Conservation (phyloP, 1,140 invertebrate species). For the Zelostemma sp. region DNA sequence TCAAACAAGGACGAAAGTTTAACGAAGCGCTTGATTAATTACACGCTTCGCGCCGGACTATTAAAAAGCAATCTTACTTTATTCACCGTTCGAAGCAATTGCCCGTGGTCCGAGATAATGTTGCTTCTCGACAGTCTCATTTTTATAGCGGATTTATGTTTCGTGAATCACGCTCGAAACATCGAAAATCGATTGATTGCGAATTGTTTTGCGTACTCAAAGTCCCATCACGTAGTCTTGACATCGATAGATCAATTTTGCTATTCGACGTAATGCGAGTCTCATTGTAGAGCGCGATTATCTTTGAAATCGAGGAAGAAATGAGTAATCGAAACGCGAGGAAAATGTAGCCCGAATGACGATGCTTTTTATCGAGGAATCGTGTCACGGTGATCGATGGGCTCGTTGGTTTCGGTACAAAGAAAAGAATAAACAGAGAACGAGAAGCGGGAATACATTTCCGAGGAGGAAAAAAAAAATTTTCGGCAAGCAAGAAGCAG, state of each 20-base stretch:
- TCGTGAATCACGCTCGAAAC: no score
- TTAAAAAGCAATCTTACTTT: slow-evolving; percentile 48
- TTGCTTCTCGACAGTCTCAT: no score
- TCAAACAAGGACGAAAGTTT: slow-evolving; percentile 49
- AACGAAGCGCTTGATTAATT: slow-evolving; percentile 55
- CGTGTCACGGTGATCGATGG: not conserved
- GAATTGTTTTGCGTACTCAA: no score
- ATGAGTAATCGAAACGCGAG: slow-evolving; percentile 17
- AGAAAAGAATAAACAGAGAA: not conserved
- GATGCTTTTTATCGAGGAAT: slow-evolving; percentile 4
- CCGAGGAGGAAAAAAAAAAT: slow-evolving; percentile 28
- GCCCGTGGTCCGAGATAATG: no score
- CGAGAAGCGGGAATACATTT: not conserved
- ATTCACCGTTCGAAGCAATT: not conserved
- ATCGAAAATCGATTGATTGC: no score
- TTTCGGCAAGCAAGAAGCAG: slow-evolving; percentile 26
- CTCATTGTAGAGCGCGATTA: no score
- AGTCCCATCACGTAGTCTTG: no score
- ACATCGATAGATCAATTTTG: no score
- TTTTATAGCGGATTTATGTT: no score
- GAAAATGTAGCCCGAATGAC: slow-evolving; percentile 5
- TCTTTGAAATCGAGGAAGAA: not conserved
- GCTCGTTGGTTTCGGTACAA: not conserved
- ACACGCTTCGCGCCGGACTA: slow-evolving; percentile 26
- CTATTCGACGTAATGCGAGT: no score